These are phyloP conservation scores for Maniola jurtina DNA, from an alignment of 1,140 invertebrate genomes.

Conservation along the genomic window DNA sequence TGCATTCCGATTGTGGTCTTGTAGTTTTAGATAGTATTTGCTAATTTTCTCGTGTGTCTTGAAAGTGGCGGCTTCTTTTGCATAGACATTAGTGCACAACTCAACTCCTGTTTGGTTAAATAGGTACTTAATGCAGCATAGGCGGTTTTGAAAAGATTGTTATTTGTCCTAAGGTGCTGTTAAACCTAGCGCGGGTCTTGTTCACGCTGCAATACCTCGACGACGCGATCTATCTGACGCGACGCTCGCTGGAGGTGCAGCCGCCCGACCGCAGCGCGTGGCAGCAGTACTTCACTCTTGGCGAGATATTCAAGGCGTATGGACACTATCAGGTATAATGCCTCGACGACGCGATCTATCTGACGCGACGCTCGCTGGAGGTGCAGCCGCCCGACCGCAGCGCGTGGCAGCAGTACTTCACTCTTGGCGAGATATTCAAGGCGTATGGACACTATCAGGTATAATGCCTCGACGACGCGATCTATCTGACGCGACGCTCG, in stretches of 20 bases:
- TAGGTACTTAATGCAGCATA: too few relatives aligned
- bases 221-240: constrained; percentile 91
- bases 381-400: too few relatives aligned
- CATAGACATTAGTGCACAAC: too few relatives aligned
- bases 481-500: constrained; percentile 76
- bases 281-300: constrained; percentile 94
- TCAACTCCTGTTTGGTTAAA: too few relatives aligned
- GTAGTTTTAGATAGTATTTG: too few relatives aligned
- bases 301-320: constrained; percentile 91
- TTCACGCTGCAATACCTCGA: constrained; percentile 92
- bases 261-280: constrained; percentile 91
- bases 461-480: constrained; percentile 93
- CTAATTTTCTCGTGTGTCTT: too few relatives aligned
- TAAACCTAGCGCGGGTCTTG: constrained; percentile 91
- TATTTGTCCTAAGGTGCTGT: constrained; percentile 78
- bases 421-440: constrained; percentile 79
- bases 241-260: constrained; percentile 85
- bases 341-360: constrained; percentile 91
- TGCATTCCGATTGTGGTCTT: too few relatives aligned
- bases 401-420: constrained; percentile 80
- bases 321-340: constrained; percentile 91
- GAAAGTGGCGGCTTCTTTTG: too few relatives aligned
- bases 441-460: constrained; percentile 75
- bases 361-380: not conserved
- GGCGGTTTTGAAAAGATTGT: too few relatives aligned